Evolutionary conservation across 2,113 vertebrate species (phyloP), one percentile per base, ranked within the genome.

Genomic region (Atlantisia rogersi): DNA sequence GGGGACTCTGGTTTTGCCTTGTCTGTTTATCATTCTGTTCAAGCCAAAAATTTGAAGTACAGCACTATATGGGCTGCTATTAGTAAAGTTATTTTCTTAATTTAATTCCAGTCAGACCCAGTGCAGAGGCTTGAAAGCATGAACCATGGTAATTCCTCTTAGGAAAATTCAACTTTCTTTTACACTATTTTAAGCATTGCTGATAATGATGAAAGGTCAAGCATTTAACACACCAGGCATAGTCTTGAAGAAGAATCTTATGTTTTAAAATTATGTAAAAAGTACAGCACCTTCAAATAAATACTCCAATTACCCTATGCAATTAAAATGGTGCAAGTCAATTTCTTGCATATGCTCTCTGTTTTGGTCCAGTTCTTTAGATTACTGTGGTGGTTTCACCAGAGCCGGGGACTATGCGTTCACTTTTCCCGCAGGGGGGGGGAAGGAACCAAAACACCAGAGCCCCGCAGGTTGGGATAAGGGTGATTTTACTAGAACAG

Each of bases 261-360:
- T 53, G 13, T 65, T 89, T 69, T 69, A 77, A 69, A 83, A 58
- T 20, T 14, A 18, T 24, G 9, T 40, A 69, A 77, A 77, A 91
- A 81, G 80, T 28, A 52, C 0, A 0, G 0, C 0, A 1, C 60
- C 42, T 92, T 69, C 50, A 83, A 53, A 81, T n/a, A 35, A 74
- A 76, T 60, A 10, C 2, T 62, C 3, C 86, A 77, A 93, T 81
- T 81, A 28, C 12, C 25, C 14, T 2, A 11, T 46, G 32, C 14
- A 77, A 17, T 26, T 64, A 53, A 22, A 91, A 69, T 11, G 6
- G 10, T 63, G 28, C 21, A 62, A 40, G 24, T 25, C 13, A 71
- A 82, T 82, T 91, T 91, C 52, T 83, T 70, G n/a, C 28, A 81
- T 58, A 39, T 22, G 32, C 1, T 68, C 7, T 88, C 28, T 80